Evolutionary conservation across 2,113 vertebrate genomes (phyloP).

Genomic region (Gymnogyps californianus): DNA sequence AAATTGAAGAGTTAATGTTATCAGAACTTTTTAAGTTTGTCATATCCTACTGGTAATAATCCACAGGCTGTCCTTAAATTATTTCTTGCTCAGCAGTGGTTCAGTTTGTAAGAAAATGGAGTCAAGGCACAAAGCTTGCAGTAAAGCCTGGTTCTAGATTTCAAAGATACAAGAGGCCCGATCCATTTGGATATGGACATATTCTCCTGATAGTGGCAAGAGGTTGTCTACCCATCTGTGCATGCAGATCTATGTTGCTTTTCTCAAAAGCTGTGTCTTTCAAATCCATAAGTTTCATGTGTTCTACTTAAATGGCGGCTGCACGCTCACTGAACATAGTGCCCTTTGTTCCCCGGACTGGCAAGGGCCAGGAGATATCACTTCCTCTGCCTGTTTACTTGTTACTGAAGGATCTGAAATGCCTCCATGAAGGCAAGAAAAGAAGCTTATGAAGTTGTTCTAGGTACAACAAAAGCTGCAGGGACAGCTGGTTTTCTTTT

Average conservation of each 20-base stretch:
- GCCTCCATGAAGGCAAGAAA: neutral
- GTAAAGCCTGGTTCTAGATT: neutral
- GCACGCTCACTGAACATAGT: neutral
- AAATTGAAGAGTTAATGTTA: neutral
- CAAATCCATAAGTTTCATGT: neutral
- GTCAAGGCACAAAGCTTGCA: neutral
- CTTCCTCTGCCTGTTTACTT: neutral
- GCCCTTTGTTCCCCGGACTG: neutral
- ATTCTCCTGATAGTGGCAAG: neutral
- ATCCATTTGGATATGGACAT: neutral
- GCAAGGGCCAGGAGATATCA: neutral
- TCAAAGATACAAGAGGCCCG: neutral
- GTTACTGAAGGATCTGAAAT: neutral
- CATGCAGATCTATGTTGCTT: neutral
- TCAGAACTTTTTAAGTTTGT: neutral
- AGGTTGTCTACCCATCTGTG: neutral
- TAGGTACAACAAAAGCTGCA: neutral
- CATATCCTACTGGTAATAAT: neutral
- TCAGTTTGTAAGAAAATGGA: neutral
- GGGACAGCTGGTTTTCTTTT: neutral
- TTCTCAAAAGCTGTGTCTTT: neutral
- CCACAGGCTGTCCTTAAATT: neutral
- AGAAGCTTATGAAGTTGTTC: neutral
- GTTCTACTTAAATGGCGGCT: neutral
- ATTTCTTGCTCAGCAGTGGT: neutral